Conservation (phyloP, 64 coral and sea anemone species). For the Trachythela sp. region DNA sequence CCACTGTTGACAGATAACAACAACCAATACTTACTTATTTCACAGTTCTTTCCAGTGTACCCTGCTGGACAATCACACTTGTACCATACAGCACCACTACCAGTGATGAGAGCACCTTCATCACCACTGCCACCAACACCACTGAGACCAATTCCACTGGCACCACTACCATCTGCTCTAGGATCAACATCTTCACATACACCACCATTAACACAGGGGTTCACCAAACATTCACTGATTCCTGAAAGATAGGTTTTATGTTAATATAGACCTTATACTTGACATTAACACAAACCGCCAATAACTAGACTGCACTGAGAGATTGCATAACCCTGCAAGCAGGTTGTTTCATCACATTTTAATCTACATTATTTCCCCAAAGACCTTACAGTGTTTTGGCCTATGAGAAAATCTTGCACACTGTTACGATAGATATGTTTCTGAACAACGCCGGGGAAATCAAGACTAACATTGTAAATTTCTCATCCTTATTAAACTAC, state of each 20-base stretch:
- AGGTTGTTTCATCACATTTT: too few relatives aligned
- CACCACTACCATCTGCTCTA: not conserved
- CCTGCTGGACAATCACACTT: conserved; percentile 52
- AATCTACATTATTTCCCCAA: too few relatives aligned
- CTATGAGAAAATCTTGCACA: too few relatives aligned
- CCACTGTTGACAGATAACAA: not conserved
- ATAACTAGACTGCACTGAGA: too few relatives aligned
- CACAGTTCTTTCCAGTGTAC: conserved; percentile 33
- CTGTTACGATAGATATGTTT: too few relatives aligned
- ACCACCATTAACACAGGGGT: conserved; percentile 10
- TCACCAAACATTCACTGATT: conserved; percentile 53
- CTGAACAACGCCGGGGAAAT: too few relatives aligned
- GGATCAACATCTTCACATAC: conserved; percentile 36
- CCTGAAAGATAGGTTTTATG: conserved; percentile 41
- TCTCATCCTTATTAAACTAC: too few relatives aligned
- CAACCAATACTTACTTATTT: not conserved
- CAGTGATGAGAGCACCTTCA: not conserved
- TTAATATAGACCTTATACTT: too few relatives aligned
- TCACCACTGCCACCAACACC: not conserved
- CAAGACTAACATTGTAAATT: too few relatives aligned
- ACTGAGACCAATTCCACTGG: not conserved
- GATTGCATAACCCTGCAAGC: too few relatives aligned
- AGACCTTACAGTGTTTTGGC: too few relatives aligned
- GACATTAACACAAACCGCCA: too few relatives aligned
- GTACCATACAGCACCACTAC: conserved; percentile 23